Conservation (phyloP, 1,140 invertebrate genomes). For the Drosophila sp. region DNA sequence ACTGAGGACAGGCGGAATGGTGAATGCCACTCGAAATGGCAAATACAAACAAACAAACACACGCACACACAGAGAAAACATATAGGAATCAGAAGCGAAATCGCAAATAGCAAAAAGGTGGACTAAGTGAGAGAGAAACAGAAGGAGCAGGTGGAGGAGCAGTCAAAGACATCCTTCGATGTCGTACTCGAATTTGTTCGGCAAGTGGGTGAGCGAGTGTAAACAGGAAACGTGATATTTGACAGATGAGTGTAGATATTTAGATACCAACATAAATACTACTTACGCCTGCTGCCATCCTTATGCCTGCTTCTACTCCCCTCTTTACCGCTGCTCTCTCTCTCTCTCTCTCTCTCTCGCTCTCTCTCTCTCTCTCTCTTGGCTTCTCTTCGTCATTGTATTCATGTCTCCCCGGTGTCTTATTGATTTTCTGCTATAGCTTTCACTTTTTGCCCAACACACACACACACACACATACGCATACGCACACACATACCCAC, state of each 20-base stretch:
- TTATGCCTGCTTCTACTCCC: conserved; percentile 6
- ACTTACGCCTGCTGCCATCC: conserved; percentile 55
- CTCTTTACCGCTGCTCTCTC: neutral
- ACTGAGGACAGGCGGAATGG: conserved; percentile 15
- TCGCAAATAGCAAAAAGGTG: conserved; percentile 35
- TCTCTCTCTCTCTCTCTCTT: neutral
- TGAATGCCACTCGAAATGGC: conserved; percentile 56
- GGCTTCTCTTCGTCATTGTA: conserved; percentile 14
- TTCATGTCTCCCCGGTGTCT: conserved; percentile 59
- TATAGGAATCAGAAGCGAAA: conserved; percentile 14
- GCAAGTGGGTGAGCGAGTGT: conserved; percentile 43
- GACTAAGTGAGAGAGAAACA: neutral
- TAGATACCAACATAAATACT: conserved; percentile 78
- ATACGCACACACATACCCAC: neutral
- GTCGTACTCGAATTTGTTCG: neutral
- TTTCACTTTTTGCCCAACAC: conserved; percentile 59
- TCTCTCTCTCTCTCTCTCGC: conserved; percentile 5
- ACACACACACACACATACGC: conserved; percentile 17
- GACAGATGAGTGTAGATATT: conserved; percentile 78
- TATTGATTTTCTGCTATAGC: conserved; percentile 73
- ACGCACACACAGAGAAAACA: conserved; percentile 9
- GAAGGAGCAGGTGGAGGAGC: conserved; percentile 6
- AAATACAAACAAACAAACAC: conserved; percentile 58
- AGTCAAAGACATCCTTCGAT: conserved; percentile 21
- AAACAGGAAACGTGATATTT: conserved; percentile 79